Conservation (phyloP, 2,888 invertebrate genomes). For the Cyrtodaria siliqua region DNA sequence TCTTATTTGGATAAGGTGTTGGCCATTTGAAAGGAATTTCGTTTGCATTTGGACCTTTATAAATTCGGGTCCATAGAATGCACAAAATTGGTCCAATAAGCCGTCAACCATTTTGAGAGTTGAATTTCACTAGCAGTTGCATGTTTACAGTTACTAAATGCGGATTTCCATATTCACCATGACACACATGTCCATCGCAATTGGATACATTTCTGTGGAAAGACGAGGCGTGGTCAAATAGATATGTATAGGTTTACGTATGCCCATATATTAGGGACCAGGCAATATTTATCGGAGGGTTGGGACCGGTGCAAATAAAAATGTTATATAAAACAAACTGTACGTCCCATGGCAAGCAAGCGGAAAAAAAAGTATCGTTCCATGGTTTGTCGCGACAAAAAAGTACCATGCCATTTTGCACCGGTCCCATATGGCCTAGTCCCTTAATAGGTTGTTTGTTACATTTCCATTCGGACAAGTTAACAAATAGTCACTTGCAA, state of each 20-base stretch:
- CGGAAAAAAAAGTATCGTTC: no score
- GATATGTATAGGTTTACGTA: not conserved
- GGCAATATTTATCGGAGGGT: no score
- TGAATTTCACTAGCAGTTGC: slow-evolving; percentile 62
- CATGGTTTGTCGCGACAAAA: no score
- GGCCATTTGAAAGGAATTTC: slow-evolving; percentile 59
- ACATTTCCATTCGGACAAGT: not conserved
- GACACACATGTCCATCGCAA: slow-evolving; percentile 71
- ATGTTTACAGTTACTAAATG: slow-evolving; percentile 65
- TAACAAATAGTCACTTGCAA: not conserved
- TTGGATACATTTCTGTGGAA: slow-evolving; percentile 17
- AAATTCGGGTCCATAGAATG: slow-evolving; percentile 74
- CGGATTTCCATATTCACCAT: slow-evolving; percentile 73
- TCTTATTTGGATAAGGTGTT: slow-evolving; percentile 18
- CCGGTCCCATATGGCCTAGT: no score
- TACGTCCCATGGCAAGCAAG: no score
- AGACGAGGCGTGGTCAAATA: slow-evolving; percentile 10
- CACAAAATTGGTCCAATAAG: slow-evolving; percentile 80
- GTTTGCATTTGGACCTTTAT: slow-evolving; percentile 36
- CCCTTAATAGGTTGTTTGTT: not conserved
- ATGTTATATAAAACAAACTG: no score
- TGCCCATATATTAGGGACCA: no score
- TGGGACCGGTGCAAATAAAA: no score
- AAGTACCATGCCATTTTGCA: no score
- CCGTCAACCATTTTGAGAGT: slow-evolving; percentile 61